Percentiles rank a stretch among this genome's conserved stretches.
These are phyloP conservation scores for Zosterops lateralis DNA, from an alignment of 2,113 vertebrate genomes.

Conservation along the genomic window DNA sequence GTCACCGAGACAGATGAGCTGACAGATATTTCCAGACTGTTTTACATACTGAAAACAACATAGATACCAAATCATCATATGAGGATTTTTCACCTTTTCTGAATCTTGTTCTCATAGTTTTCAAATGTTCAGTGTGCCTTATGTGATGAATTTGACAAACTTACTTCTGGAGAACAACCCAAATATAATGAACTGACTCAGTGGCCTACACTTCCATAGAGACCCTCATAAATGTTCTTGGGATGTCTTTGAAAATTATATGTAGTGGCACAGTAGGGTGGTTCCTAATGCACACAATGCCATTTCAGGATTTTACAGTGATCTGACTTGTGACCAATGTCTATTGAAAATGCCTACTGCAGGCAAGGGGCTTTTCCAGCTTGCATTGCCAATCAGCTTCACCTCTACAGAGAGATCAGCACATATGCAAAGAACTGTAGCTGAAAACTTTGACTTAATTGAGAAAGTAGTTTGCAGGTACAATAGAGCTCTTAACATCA, in stretches of 20 bases:
- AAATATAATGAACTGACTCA: not conserved
- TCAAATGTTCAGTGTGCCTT: not conserved
- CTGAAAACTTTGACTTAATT: not conserved
- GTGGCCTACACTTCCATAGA: not conserved
- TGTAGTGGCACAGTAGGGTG: not conserved
- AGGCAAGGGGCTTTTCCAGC: not conserved
- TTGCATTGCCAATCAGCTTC: not conserved
- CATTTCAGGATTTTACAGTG: not conserved
- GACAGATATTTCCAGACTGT: not conserved
- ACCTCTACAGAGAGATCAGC: not conserved
- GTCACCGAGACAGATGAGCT: not conserved
- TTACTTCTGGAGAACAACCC: not conserved
- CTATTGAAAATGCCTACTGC: fast-evolving
- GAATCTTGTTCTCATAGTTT: not conserved
- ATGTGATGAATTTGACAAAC: not conserved
- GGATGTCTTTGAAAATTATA: not conserved
- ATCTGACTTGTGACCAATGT: not conserved
- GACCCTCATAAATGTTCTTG: not conserved
- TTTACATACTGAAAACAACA: not conserved
- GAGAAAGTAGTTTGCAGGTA: not conserved
- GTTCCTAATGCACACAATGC: not conserved
- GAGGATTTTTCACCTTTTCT: not conserved
- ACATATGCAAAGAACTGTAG: not conserved
- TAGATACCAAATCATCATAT: not conserved
- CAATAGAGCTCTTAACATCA: not conserved